Conservation (phyloP, 2,797 vertebrate species). For the Poecile montanus region DNA sequence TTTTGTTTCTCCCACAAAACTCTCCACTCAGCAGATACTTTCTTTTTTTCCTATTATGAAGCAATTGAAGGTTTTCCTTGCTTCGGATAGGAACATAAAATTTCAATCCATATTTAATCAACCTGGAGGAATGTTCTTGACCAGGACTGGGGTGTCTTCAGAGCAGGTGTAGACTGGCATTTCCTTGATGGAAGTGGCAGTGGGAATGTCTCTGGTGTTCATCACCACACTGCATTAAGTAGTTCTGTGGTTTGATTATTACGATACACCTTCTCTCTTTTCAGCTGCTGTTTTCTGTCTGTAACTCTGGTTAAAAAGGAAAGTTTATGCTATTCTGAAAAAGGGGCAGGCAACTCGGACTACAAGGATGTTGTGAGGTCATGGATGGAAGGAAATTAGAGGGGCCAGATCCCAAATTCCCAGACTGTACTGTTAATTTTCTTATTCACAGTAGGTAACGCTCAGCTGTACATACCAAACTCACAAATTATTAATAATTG, state of each 20-base stretch:
- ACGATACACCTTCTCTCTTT: not conserved
- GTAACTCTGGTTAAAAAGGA: not conserved
- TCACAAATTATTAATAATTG: conserved; percentile 11
- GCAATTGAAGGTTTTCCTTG: not conserved
- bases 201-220: not conserved
- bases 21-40: not conserved
- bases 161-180: not conserved
- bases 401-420: not conserved
- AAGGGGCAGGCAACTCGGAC: not conserved
- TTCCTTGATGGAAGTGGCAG: not conserved
- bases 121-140: not conserved
- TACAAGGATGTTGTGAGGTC: not conserved
- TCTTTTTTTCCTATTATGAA: not conserved
- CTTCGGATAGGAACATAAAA: not conserved
- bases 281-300: not conserved
- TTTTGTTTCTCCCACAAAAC: not conserved
- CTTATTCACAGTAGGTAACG: not conserved
- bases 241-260: not conserved
- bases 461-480: not conserved
- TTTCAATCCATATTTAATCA: not conserved
- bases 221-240: not conserved
- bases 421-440: not conserved
- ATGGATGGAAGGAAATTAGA: not conserved
- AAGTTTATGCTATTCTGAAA: not conserved
- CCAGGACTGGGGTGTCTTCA: not conserved